A percentile compares a stretch with the other conserved stretches of the same genome.
Evolutionary conservation across 2,113 vertebrate genomes (phyloP).

Genomic region (Caranx melampygus): DNA sequence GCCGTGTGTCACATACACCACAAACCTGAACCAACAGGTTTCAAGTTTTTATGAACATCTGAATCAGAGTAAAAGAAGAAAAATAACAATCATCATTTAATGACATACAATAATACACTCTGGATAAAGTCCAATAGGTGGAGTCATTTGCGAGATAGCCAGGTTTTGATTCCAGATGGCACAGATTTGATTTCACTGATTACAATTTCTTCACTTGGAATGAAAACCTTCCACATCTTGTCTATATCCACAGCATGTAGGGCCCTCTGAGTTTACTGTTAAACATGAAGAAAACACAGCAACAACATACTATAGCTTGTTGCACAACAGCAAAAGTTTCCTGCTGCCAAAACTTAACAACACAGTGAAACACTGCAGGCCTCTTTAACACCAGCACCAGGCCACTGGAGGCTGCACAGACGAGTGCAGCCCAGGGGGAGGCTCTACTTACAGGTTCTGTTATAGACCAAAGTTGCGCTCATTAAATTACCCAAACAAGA

Average conservation of each 20-base stretch:
- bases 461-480: constrained; percentile 24
- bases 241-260: background rate
- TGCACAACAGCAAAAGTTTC: constrained; percentile 1
- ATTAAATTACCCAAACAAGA: constrained; percentile 25
- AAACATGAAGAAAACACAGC: background rate
- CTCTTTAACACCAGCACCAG: constrained; percentile 32
- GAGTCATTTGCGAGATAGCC: too few species aligned
- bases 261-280: background rate
- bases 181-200: background rate
- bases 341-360: constrained; percentile 9
- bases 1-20: too few species aligned
- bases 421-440: background rate
- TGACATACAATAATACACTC: too few species aligned
- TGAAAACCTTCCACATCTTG: background rate
- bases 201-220: background rate
- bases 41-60: too few species aligned
- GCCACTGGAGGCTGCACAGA: background rate
- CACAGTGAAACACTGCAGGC: constrained; percentile 9
- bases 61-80: too few species aligned
- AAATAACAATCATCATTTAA: too few species aligned
- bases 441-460: constrained; percentile 24
- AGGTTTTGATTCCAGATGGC: too few species aligned
- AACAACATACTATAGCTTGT: constrained; percentile 1
- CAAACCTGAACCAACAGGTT: background rate
- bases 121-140: too few species aligned